Percentiles rank a stretch among this genome's conserved stretches.
These are phyloP conservation scores for Pangasius djambal DNA, from an alignment of 2,797 vertebrate genomes.

Conservation along the genomic window DNA sequence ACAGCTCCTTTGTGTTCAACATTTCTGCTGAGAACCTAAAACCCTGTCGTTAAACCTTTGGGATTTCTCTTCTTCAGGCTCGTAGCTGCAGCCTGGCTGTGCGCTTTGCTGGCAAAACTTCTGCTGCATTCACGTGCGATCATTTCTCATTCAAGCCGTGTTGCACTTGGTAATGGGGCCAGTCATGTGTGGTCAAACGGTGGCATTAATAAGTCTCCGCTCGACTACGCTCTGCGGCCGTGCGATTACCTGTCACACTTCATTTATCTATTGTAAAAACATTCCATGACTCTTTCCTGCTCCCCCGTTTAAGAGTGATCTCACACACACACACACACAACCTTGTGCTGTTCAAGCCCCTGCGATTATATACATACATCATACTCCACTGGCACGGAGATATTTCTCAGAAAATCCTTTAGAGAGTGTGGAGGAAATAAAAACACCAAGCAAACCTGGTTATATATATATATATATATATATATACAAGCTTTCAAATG, in stretches of 20 bases:
- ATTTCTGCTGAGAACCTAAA: conserved; percentile 44
- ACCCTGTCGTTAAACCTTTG: conserved; percentile 20
- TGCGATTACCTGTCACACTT: conserved; percentile 59
- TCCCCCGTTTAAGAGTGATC: conserved; percentile 45
- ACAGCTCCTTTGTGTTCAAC: conserved; percentile 41
- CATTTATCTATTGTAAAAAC: conserved; percentile 58
- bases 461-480: no score
- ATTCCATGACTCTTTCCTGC: conserved; percentile 50
- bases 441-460: neutral
- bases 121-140: conserved; percentile 43
- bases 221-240: conserved; percentile 46
- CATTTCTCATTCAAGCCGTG: conserved; percentile 53
- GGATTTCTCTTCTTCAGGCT: conserved; percentile 8
- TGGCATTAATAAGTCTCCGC: conserved; percentile 52
- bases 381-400: neutral
- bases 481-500: neutral
- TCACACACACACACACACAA: neutral
- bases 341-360: neutral
- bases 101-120: neutral
- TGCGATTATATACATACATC: conserved; percentile 22
- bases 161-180: conserved; percentile 46
- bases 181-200: conserved; percentile 58
- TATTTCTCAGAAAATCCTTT: conserved; percentile 11
- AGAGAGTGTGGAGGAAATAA: neutral
- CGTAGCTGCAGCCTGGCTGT: neutral